These are phyloP conservation scores for Acyrthosiphon pisum DNA, from an alignment of 1,140 invertebrate genomes.

Conservation along the genomic window DNA sequence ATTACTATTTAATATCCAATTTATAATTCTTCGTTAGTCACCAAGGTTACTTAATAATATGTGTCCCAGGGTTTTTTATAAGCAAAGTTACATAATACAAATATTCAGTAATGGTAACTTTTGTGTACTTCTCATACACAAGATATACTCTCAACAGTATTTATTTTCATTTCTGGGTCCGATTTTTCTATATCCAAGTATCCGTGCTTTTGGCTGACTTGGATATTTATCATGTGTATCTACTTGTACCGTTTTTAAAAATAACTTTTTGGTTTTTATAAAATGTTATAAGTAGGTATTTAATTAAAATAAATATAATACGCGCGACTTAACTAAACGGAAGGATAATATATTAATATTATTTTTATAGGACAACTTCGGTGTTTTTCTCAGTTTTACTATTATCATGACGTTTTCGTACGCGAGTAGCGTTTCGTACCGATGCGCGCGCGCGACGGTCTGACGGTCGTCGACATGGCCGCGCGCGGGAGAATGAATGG, in stretches of 20 bases:
- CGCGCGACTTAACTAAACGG: too few relatives aligned
- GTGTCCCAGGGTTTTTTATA: neutral
- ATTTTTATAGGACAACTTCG: too few relatives aligned
- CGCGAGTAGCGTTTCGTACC: neutral
- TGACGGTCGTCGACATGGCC: neutral
- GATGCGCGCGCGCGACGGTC: neutral
- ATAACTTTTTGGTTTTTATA: too few relatives aligned
- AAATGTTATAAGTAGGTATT: too few relatives aligned
- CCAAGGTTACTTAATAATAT: neutral
- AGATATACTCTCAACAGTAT: too few relatives aligned
- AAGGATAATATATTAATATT: too few relatives aligned
- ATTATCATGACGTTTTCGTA: too few relatives aligned
- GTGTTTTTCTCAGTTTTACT: too few relatives aligned
- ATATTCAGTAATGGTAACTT: neutral
- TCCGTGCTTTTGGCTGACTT: neutral
- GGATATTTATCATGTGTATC: neutral
- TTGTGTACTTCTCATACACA: neutral
- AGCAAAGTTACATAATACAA: neutral
- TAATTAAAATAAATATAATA: neutral
- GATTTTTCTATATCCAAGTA: neutral
- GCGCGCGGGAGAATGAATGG: neutral
- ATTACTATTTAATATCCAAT: slow-evolving; percentile 1
- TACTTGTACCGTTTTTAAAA: too few relatives aligned
- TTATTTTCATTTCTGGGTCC: too few relatives aligned
- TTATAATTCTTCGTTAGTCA: neutral